Conservation (phyloP, 2,113 vertebrate genomes). For the Gopherus flavomarginatus region DNA sequence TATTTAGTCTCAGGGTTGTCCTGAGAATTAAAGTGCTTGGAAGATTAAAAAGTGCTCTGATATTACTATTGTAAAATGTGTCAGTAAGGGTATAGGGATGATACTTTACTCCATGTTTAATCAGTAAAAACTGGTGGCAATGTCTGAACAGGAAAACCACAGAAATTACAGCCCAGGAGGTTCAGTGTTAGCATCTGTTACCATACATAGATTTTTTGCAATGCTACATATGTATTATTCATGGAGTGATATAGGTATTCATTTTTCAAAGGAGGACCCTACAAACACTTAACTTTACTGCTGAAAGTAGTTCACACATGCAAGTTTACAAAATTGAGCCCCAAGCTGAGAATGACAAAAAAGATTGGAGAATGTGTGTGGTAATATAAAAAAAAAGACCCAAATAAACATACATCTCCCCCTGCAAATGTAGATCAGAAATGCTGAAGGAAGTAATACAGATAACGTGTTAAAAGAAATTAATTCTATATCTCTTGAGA, state of each 20-base stretch:
- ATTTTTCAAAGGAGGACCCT: not conserved
- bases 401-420: not conserved
- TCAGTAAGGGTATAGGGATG: too few relatives aligned
- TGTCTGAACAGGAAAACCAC: not conserved
- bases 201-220: not conserved
- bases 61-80: too few relatives aligned
- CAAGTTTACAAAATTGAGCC: not conserved
- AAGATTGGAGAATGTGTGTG: not conserved
- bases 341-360: too few relatives aligned
- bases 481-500: not conserved
- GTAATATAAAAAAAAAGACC: not conserved
- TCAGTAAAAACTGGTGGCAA: not conserved
- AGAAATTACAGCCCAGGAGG: not conserved
- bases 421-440: not conserved
- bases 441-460: not conserved
- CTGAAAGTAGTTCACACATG: not conserved
- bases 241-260: not conserved
- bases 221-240: not conserved
- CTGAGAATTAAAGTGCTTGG: too few relatives aligned
- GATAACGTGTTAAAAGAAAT: not conserved
- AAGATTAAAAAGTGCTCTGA: too few relatives aligned
- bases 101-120: too few relatives aligned
- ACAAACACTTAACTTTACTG: not conserved
- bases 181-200: not conserved
- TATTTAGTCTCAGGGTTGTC: too few relatives aligned